phyloP scores from a whole-genome alignment of 2,797 vertebrate species.

The Mergus octosetaceus region DNA sequence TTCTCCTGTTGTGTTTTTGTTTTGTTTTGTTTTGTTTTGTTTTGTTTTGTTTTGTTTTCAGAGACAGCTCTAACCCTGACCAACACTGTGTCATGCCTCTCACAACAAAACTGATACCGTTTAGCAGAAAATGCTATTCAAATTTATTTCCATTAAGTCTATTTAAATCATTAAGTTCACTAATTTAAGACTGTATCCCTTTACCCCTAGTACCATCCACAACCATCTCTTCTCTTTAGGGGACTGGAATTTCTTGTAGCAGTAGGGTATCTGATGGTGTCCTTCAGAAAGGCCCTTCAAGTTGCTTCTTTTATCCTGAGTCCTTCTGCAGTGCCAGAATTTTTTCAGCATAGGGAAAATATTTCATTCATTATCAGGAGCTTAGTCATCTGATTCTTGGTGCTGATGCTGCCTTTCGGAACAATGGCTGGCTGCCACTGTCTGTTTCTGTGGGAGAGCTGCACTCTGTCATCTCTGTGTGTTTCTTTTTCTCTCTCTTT shows the following conservation, averaged over 20 bases:
- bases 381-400: conserved; percentile 73
- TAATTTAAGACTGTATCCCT: neutral
- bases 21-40: too few relatives aligned
- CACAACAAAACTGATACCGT: neutral
- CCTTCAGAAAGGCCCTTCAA: conserved; percentile 57
- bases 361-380: conserved; percentile 71
- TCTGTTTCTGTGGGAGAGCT: conserved; percentile 47
- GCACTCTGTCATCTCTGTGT: neutral
- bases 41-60: neutral
- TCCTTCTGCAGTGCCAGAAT: conserved; percentile 50
- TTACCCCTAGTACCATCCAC: neutral
- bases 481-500: conserved; percentile 43
- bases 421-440: conserved; percentile 71
- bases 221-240: neutral
- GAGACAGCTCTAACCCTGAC: neutral
- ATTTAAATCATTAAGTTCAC: neutral
- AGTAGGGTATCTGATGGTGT: conserved; percentile 31
- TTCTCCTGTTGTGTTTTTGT: neutral
- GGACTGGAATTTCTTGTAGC: neutral
- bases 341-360: conserved; percentile 71
- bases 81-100: neutral
- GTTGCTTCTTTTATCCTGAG: conserved; percentile 52
- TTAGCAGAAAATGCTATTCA: neutral
- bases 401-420: conserved; percentile 61
- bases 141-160: neutral